These are phyloP conservation scores for Athrips mouffetella DNA, from an alignment of 2,888 invertebrate species.

Conservation along the genomic window DNA sequence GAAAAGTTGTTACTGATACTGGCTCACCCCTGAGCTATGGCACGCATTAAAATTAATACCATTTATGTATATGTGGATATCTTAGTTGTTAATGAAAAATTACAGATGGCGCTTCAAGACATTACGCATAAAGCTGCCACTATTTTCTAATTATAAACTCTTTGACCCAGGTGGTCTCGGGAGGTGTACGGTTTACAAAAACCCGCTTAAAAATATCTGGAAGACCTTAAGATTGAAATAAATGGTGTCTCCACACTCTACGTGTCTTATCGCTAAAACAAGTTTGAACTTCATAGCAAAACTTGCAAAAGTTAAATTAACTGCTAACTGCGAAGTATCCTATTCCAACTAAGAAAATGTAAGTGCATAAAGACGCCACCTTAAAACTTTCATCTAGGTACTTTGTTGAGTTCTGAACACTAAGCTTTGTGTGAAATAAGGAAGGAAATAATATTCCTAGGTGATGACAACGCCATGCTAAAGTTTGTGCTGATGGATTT, in stretches of 20 bases:
- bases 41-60: no score
- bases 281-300: slow-evolving; percentile 7
- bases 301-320: slow-evolving; percentile 7
- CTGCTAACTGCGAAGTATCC: slow-evolving; percentile 8
- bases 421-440: slow-evolving; percentile 6
- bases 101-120: no score
- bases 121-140: no score
- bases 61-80: no score
- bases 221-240: not conserved
- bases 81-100: no score
- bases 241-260: not conserved
- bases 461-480: not conserved
- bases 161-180: no score
- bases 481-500: not conserved
- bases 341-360: slow-evolving; percentile 8
- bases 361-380: slow-evolving; percentile 8
- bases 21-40: no score
- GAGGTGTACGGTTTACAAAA: no score
- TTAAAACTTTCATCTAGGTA: slow-evolving; percentile 8
- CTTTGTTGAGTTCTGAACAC: slow-evolving; percentile 5
- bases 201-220: no score
- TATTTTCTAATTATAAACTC: no score
- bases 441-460: slow-evolving; percentile 3
- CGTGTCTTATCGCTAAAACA: slow-evolving; percentile 3
- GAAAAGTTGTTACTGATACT: no score